Conservation (phyloP, 1,140 invertebrate species). For the Brachionus rotundiformis region DNA sequence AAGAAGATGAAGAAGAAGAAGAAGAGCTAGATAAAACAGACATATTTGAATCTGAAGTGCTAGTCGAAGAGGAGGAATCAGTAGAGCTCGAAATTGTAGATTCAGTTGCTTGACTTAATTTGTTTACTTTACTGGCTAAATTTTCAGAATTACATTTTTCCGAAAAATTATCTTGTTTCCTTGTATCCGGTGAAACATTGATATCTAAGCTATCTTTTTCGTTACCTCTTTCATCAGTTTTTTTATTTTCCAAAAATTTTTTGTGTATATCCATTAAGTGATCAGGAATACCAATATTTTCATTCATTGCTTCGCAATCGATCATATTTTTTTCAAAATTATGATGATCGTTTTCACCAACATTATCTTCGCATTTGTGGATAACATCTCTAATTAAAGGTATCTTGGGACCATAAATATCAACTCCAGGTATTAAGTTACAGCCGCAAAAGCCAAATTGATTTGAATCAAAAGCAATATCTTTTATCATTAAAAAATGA, state of each 20-base stretch:
- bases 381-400: constrained; percentile 8
- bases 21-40: not conserved
- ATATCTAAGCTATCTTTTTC: not conserved
- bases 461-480: not conserved
- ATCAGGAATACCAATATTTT: not conserved
- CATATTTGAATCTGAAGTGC: not conserved
- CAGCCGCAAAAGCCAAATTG: constrained; percentile 20
- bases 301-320: not conserved
- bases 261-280: constrained; percentile 1
- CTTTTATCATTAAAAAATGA: not conserved
- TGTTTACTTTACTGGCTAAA: not conserved
- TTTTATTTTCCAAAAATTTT: not conserved
- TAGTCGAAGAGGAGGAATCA: not conserved
- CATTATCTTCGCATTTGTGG: not conserved
- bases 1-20: not conserved
- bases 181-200: not conserved
- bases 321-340: not conserved
- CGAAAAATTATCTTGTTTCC: not conserved
- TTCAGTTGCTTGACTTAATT: not conserved
- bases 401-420: not conserved
- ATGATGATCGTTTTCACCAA: not conserved
- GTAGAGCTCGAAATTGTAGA: not conserved
- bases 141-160: not conserved
- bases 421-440: not conserved
- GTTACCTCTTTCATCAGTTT: not conserved